A percentile compares a stretch with the other conserved stretches of the same genome.
phyloP scores from a whole-genome alignment of 2,113 vertebrate genomes.

The Dasyurus viverrinus region DNA sequence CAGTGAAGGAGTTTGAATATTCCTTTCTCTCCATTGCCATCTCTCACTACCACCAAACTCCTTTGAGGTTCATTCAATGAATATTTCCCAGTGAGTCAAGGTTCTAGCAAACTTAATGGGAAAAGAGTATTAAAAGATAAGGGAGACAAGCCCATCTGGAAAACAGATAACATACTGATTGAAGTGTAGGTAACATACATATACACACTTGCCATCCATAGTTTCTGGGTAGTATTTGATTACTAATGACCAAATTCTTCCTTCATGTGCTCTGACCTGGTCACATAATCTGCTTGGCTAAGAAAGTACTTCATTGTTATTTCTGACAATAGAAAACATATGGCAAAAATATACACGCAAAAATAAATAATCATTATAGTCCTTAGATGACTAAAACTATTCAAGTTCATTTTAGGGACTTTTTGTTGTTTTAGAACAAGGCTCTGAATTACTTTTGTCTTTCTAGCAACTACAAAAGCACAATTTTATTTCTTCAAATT shows the following conservation, averaged over 20 bases:
- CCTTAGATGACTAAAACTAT: conserved; percentile 83
- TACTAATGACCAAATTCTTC: conserved; percentile 81
- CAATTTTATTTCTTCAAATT: conserved; percentile 79
- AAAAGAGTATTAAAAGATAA: conserved; percentile 82
- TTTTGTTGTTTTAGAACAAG: conserved; percentile 85
- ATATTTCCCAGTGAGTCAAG: not conserved
- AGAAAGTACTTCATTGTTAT: conserved; percentile 80
- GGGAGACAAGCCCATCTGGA: conserved; percentile 78
- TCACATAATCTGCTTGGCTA: conserved; percentile 83
- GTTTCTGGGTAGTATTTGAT: conserved; percentile 81
- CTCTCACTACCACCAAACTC: not conserved
- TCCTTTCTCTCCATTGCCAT: not conserved
- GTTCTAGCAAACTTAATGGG: conserved; percentile 81
- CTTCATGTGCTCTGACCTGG: conserved; percentile 86
- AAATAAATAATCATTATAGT: conserved; percentile 88
- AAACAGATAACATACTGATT: conserved; percentile 76
- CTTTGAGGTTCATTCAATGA: not conserved
- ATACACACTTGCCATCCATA: conserved; percentile 80
- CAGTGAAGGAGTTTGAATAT: not conserved
- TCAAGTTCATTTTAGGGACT: conserved; percentile 76
- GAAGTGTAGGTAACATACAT: conserved; percentile 73
- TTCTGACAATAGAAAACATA: conserved; percentile 88
- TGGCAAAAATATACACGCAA: conserved; percentile 86
- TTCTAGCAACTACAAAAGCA: conserved; percentile 82
- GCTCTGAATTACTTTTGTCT: conserved; percentile 74